Evolutionary conservation across 2,113 vertebrate genomes (phyloP).

Genomic region (Chaetodon trifascialis): DNA sequence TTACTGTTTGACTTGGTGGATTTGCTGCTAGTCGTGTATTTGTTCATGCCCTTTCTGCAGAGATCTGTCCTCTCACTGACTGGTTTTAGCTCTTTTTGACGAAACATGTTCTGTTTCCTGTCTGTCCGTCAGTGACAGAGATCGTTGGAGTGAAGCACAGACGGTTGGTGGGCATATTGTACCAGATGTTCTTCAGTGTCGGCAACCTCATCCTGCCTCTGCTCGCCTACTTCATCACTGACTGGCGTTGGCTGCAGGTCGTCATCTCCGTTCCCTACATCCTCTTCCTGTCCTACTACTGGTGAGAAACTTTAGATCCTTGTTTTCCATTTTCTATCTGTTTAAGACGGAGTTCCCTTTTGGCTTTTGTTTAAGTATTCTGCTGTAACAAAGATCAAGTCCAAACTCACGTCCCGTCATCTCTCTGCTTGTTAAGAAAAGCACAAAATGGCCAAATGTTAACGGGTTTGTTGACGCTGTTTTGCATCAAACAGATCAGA

Average conservation of each 20-base stretch:
- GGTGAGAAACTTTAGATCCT: constrained; percentile 80
- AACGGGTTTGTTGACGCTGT: too few relatives aligned
- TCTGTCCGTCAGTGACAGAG: constrained; percentile 89
- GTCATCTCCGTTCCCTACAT: constrained; percentile 88
- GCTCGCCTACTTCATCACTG: constrained; percentile 90
- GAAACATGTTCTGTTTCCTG: background rate
- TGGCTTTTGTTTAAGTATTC: too few relatives aligned
- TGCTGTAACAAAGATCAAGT: too few relatives aligned
- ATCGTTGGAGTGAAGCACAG: constrained; percentile 92
- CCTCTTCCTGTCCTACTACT: constrained; percentile 92
- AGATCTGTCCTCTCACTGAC: background rate
- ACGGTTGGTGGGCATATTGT: constrained; percentile 89
- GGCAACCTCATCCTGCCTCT: constrained; percentile 91
- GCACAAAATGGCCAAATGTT: too few relatives aligned
- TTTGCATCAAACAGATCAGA: background rate
- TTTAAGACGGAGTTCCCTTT: too few relatives aligned
- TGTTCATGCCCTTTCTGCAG: background rate
- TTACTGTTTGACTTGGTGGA: background rate
- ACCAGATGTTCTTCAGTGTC: constrained; percentile 92
- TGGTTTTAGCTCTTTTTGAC: background rate
- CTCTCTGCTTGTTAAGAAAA: background rate
- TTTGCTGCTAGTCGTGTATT: background rate
- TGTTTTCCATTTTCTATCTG: background rate
- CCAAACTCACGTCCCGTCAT: background rate
- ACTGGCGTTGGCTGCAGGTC: constrained; percentile 92